Base-by-base conservation (phyloP, 2,113 vertebrate genomes). In the Tyrannus savana region DNA sequence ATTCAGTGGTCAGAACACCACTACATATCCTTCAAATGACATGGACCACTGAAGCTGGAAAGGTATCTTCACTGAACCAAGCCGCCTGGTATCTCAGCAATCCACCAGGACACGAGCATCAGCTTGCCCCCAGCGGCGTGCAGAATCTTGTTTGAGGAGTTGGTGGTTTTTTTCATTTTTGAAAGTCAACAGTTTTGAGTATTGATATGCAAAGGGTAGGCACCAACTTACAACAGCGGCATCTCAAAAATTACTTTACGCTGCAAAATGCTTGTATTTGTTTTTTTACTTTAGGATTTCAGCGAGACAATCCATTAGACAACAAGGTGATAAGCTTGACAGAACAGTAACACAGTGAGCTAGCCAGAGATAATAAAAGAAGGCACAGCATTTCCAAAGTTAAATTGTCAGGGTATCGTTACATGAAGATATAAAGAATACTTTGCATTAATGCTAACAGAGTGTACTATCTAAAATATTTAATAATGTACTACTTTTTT, bases 11-110 rank as follows among this genome's bases (percentile, higher is more conserved):
- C 96, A 98, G 97, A 97, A 98, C 96, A 95, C 93, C 94, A 97
- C 96, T 96, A 98, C 98, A 97, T 97, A 97, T 93, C 97, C 98
- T 97, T 98, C 97, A 98, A 98, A 98, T 98, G 98, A 98, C 77
- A 97, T 94, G 97, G 97, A 96, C 96, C 97, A 98, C 93, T 98
- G 98, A 97, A 98, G 97, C 98, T 98, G 97, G 97, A 94, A 90
- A 97, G 96, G 96, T 97, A 95, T 96, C 90, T 59, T 84, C 97
- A 96, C 53, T 73, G 96, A 98, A 97, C 95, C 97, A 96, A 95
- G 93, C 95, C 74, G 62, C 90, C 94, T 95, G 94, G 97, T 97
- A 97, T 98, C 97, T 97, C 94, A 95, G 97, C 95, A 94, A 93
- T 93, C 97, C 96, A 90, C 97, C 95, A 95, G 97, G 95, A 96